Percentiles rank a stretch among this genome's conserved stretches.
Evolutionary conservation across 2,888 invertebrate species (phyloP).

Genomic region (Elmis aenea): DNA sequence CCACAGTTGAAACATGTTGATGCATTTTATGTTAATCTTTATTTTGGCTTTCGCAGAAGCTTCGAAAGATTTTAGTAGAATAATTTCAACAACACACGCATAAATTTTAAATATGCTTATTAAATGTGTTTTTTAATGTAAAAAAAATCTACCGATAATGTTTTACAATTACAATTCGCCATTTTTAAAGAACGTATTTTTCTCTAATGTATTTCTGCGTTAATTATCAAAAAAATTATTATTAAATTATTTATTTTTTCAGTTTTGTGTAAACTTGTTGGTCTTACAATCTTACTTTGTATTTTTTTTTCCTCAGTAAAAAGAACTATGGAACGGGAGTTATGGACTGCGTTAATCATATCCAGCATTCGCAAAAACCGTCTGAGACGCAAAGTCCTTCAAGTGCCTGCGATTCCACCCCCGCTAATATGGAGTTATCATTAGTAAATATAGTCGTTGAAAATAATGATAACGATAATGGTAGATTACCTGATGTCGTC

Average conservation of each 20-base stretch:
- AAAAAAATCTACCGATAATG: too few species aligned
- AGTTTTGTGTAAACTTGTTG: constrained; percentile 7
- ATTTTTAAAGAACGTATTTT: too few species aligned
- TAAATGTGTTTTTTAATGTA: too few species aligned
- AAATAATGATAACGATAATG: constrained; percentile 44
- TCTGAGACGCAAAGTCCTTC: constrained; percentile 36
- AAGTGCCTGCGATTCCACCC: constrained; percentile 40
- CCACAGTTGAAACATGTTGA: too few species aligned
- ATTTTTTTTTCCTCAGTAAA: constrained; percentile 32
- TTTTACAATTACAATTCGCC: too few species aligned
- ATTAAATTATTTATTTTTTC: constrained; percentile 7
- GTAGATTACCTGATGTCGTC: constrained; percentile 52
- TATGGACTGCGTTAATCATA: constrained; percentile 44
- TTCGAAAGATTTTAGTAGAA: too few species aligned
- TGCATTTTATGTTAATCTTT: too few species aligned
- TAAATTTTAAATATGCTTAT: too few species aligned
- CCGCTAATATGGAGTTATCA: constrained; percentile 39
- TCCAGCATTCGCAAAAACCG: constrained; percentile 34
- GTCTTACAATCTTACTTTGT: neutral
- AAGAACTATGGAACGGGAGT: constrained; percentile 45
- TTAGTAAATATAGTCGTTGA: constrained; percentile 30
- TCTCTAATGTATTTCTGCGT: too few species aligned
- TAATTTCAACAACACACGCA: too few species aligned
- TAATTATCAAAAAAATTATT: constrained; percentile 6
- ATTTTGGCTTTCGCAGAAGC: too few species aligned